These are phyloP conservation scores for Papilio dardanus DNA, from an alignment of 1,140 invertebrate genomes.

Conservation along the genomic window DNA sequence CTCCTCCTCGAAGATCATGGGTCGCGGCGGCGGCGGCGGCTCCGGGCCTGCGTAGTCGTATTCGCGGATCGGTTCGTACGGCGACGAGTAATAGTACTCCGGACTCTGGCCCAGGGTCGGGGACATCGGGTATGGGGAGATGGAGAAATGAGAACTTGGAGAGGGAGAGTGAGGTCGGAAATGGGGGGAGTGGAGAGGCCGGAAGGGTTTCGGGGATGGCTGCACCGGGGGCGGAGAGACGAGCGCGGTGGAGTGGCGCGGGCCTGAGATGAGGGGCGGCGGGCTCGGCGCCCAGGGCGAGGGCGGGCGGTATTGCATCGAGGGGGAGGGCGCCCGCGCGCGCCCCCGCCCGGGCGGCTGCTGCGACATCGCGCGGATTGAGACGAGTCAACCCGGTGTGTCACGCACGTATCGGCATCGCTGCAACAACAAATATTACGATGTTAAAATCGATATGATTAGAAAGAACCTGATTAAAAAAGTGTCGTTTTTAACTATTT, in stretches of 20 bases:
- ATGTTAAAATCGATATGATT: background rate
- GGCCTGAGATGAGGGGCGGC: slow-evolving; percentile 84
- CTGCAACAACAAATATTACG: slow-evolving; percentile 67
- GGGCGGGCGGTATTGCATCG: slow-evolving; percentile 84
- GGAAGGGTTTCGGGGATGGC: slow-evolving; percentile 77
- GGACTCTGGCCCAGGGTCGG: slow-evolving; percentile 84
- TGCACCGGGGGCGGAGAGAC: slow-evolving; percentile 77
- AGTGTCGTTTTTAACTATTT: no score
- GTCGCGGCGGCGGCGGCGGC: slow-evolving; percentile 84
- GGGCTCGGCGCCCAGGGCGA: slow-evolving; percentile 86
- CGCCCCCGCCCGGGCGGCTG: slow-evolving; percentile 80
- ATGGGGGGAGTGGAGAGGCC: slow-evolving; percentile 82
- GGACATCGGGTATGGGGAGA: slow-evolving; percentile 79
- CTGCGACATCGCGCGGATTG: slow-evolving; percentile 83
- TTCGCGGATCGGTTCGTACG: slow-evolving; percentile 82
- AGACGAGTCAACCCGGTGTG: slow-evolving; percentile 79
- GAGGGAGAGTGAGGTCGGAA: slow-evolving; percentile 75
- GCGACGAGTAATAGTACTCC: slow-evolving; percentile 86
- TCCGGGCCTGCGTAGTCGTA: slow-evolving; percentile 88
- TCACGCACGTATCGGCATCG: slow-evolving; percentile 79
- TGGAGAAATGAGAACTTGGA: slow-evolving; percentile 77
- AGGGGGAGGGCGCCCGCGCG: slow-evolving; percentile 77
- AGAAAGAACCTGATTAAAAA: no score
- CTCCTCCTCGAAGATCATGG: slow-evolving; percentile 84
- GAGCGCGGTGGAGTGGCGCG: slow-evolving; percentile 77